A percentile compares a stretch with the other conserved stretches of the same genome.
Evolutionary conservation across 2,888 invertebrate genomes (phyloP).

Genomic region (Campoplex nolae): DNA sequence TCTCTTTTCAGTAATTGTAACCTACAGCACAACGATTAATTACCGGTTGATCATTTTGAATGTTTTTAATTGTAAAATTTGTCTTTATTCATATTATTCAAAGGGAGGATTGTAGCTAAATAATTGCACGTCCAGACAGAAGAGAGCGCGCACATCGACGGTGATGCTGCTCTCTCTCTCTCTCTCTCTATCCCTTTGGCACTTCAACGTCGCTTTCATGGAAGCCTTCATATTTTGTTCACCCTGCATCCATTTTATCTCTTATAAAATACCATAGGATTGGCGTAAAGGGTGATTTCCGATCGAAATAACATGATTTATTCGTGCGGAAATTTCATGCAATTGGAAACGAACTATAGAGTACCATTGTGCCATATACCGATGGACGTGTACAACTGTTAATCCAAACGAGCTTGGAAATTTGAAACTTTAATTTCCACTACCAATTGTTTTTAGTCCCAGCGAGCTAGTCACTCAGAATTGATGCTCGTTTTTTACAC

Average conservation of each 20-base stretch:
- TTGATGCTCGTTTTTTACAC: constrained; percentile 15
- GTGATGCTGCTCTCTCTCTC: no score
- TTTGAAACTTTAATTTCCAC: constrained; percentile 27
- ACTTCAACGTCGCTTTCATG: constrained; percentile 50
- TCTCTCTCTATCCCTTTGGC: constrained; percentile 60
- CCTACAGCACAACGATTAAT: no score
- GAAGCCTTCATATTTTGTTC: constrained; percentile 5
- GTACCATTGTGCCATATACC: constrained; percentile 13
- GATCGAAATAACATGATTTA: constrained; percentile 36
- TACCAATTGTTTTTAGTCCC: background rate
- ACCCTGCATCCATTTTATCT: no score
- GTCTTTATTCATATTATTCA: no score
- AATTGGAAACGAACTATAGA: background rate
- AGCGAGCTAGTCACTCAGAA: constrained; percentile 9
- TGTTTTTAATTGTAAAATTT: no score
- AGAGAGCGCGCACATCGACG: no score
- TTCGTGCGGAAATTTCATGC: constrained; percentile 2
- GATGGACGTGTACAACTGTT: background rate
- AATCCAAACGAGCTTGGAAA: constrained; percentile 6
- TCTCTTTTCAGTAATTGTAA: no score
- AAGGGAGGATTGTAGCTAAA: no score
- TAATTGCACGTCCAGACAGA: no score
- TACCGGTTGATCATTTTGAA: no score
- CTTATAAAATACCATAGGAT: background rate
- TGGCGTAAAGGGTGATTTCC: background rate